Conservation (phyloP, 1,140 invertebrate genomes). For the Zaprionus ornatus region DNA sequence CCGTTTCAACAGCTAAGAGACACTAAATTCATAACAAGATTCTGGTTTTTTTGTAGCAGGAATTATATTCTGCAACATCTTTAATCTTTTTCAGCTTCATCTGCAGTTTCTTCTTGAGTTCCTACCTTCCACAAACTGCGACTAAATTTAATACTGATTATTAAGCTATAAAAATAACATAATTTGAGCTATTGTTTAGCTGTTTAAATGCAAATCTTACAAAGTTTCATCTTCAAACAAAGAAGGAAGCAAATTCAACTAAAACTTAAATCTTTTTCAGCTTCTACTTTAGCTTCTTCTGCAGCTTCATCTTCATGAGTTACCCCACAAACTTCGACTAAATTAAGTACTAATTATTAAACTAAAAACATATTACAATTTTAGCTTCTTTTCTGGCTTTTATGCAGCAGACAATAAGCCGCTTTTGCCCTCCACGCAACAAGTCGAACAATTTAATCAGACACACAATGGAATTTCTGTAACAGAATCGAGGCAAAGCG, state of each 20-base stretch:
- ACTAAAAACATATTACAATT: not conserved
- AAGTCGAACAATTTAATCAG: constrained; percentile 62
- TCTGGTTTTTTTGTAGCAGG: too few species aligned
- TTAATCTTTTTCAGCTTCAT: too few species aligned
- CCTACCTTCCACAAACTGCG: too few species aligned
- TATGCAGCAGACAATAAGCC: constrained; percentile 6
- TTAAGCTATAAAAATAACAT: too few species aligned
- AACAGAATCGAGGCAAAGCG: constrained; percentile 44
- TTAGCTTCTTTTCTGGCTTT: constrained; percentile 2
- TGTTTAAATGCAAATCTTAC: too few species aligned
- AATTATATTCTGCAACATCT: too few species aligned
- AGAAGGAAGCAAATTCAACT: not conserved
- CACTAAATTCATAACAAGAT: too few species aligned
- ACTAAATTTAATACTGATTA: too few species aligned
- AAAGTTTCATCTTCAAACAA: not conserved
- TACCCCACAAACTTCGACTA: too few species aligned
- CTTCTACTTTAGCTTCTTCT: not conserved
- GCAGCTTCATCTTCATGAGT: not conserved
- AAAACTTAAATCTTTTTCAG: not conserved
- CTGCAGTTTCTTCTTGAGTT: too few species aligned
- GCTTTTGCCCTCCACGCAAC: constrained; percentile 8
- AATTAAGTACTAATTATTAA: not conserved
- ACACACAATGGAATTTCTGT: constrained; percentile 70
- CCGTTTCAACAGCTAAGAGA: too few species aligned
- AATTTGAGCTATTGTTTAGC: too few species aligned